Evolutionary conservation across 2,888 invertebrate genomes (phyloP), one percentile per base, ranked within the genome.

Genomic region (Brassicogethes aeneus): DNA sequence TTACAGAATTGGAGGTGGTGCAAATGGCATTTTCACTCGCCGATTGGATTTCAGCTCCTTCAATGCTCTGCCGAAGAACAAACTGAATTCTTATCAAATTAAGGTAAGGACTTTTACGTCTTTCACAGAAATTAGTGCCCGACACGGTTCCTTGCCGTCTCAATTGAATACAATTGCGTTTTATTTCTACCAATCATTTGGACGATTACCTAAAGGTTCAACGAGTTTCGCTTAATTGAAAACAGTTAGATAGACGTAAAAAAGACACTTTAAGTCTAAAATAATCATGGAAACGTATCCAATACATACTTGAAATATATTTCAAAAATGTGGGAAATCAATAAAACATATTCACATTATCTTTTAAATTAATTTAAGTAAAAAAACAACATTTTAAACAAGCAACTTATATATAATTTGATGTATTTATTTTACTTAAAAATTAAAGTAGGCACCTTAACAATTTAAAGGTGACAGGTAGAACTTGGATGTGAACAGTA

Each of bases 31-130:
- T 58, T 97, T 97, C 73, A 85, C 87, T 33, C 82, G 92, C 59
- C 84, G 97, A 54, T 75, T 85, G 67, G 94, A 95, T 72, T 92
- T 94, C 76, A 89, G 92, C 61, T 89, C 91, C 40, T 92, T 94
- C 79, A 91, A 92, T 70, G 79, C 84, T 56, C 79, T 97, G 63
- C 96, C 96, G 54, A 85, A 84, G 70, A 86, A 91, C 68, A 95
- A 95, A 75, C 85, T 94, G 68, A 97, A 97, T 78, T 94, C 95
- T 63, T 96, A 95, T 77, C 94, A 96, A 78, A 95, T 97, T 68
- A 96, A 96, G 90, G 93, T 92, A 75, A 78, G 80, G 12, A 32
- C 32, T 5, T 37, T 32, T 13, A 29, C 37, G 33, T 15, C 16
- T 42, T 38, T 35, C 33, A 16, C 13, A 8, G 34, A 35, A 35